Evolutionary conservation across 2,113 vertebrate species (phyloP).

Genomic region (Trematomus loennbergii): DNA sequence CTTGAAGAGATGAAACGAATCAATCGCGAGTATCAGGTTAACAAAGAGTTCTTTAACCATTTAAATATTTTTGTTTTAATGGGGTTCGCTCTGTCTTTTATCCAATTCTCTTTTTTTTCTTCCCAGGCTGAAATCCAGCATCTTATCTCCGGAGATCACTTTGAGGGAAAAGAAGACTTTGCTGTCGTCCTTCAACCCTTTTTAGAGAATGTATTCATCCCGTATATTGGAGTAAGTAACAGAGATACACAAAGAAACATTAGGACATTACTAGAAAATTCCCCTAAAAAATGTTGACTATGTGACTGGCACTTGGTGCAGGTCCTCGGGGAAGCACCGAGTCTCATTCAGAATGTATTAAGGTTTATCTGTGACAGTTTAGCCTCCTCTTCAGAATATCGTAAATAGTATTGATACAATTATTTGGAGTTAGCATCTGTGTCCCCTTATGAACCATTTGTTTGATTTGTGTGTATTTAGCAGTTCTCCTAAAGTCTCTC

Average conservation of each 20-base stretch:
- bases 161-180: constrained; percentile 86
- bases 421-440: no score
- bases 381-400: no score
- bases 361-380: no score
- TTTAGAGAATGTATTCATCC: constrained; percentile 84
- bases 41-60: background rate
- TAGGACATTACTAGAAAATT: no score
- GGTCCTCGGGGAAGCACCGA: no score
- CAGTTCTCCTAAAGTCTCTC: no score
- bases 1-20: constrained; percentile 84
- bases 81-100: background rate
- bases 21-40: constrained; percentile 91
- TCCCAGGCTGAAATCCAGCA: constrained; percentile 65
- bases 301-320: no score
- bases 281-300: no score
- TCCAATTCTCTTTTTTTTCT: background rate
- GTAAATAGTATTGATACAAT: no score
- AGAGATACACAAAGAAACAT: background rate
- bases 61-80: background rate
- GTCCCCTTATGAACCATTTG: no score
- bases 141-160: constrained; percentile 81
- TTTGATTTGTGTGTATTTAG: no score
- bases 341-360: no score
- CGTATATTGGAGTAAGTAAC: constrained; percentile 83
- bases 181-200: constrained; percentile 89